Conservation (phyloP, 2,113 vertebrate genomes). For the Dicerorhinus sumatrensis region DNA sequence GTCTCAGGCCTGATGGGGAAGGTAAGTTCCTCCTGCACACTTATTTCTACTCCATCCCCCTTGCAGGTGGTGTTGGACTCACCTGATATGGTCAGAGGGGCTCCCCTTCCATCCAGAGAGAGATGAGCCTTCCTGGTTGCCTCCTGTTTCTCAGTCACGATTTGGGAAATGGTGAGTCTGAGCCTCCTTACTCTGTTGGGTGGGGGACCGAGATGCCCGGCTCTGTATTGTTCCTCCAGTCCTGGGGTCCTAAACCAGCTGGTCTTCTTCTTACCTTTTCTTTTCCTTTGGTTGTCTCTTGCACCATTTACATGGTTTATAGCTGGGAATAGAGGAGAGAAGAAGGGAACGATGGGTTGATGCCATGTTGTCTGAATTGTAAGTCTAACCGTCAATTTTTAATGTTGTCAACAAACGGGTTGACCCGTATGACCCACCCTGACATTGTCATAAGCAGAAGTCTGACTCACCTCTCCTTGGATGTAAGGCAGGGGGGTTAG, state of each 20-base stretch:
- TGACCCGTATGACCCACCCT: no score
- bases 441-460: no score
- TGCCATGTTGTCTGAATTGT: no score
- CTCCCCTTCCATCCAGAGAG: not conserved
- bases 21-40: no score
- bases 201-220: not conserved
- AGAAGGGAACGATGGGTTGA: no score
- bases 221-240: not conserved
- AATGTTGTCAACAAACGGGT: no score
- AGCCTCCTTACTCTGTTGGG: not conserved
- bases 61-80: no score
- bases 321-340: not conserved
- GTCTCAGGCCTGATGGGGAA: not conserved
- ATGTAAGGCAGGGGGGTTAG: no score
- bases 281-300: not conserved
- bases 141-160: not conserved
- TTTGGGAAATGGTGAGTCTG: rapidly evolving
- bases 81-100: not conserved
- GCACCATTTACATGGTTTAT: not conserved
- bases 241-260: not conserved
- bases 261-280: not conserved
- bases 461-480: no score
- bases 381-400: no score
- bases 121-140: not conserved
- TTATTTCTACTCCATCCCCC: not conserved